phyloP scores from a whole-genome alignment of 1,140 invertebrate genomes.

The Plutomurus gul region DNA sequence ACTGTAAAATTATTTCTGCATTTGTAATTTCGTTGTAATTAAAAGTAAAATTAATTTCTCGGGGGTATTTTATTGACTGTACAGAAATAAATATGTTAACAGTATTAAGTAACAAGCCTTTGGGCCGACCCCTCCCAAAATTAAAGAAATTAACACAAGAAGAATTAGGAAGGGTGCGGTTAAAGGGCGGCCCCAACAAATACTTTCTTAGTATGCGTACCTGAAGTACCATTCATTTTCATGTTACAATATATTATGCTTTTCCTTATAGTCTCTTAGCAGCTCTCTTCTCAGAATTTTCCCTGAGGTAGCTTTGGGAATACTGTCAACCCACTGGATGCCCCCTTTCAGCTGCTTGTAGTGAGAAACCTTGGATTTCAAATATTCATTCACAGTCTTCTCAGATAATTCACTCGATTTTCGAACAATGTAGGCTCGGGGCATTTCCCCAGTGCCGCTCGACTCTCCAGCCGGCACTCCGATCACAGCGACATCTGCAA shows the following conservation, averaged over 20 bases:
- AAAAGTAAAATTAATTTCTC: no score
- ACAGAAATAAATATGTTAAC: no score
- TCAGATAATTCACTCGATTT: slow-evolving; percentile 61
- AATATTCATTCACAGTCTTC: slow-evolving; percentile 65
- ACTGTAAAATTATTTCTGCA: no score
- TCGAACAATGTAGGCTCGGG: slow-evolving; percentile 69
- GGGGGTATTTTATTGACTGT: no score
- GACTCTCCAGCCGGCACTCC: slow-evolving; percentile 60
- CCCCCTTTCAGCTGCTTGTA: slow-evolving; percentile 71
- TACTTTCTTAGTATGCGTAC: no score
- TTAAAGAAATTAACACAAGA: no score
- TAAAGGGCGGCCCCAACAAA: no score
- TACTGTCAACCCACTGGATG: slow-evolving; percentile 32
- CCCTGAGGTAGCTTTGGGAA: slow-evolving; percentile 38
- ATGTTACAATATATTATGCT: background rate
- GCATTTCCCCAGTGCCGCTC: slow-evolving; percentile 59
- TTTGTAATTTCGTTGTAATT: no score
- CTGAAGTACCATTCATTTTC: background rate
- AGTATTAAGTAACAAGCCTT: no score
- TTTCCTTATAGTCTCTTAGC: background rate
- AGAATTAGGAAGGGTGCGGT: no score
- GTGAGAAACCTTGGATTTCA: slow-evolving; percentile 65
- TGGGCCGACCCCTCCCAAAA: no score
- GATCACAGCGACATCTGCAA: slow-evolving; percentile 63
- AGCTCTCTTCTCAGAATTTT: slow-evolving; percentile 44